Conservation (phyloP, 2,888 invertebrate species). For the Congeria kusceri region DNA sequence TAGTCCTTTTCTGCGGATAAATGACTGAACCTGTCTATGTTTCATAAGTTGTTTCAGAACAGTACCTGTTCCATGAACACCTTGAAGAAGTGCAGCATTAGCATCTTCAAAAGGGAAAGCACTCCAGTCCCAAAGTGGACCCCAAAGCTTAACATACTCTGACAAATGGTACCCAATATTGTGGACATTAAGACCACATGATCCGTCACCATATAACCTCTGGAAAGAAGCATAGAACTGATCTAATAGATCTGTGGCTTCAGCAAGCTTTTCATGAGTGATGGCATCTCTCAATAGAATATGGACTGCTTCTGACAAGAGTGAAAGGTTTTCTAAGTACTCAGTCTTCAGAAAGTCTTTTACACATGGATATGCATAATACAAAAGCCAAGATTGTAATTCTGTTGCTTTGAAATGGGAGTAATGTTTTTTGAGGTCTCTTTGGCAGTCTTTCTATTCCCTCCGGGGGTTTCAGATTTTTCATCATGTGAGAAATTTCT, state of each 20-base stretch:
- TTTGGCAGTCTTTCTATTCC: constrained; percentile 27
- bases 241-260: constrained; percentile 32
- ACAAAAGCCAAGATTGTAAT: constrained; percentile 22
- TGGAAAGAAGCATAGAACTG: constrained; percentile 40
- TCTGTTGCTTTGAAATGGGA: constrained; percentile 19
- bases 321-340: constrained; percentile 18
- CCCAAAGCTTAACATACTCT: constrained; percentile 31
- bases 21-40: neutral
- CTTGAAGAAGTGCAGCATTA: constrained; percentile 21
- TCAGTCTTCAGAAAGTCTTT: constrained; percentile 13
- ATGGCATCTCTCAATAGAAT: constrained; percentile 26
- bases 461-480: constrained; percentile 27
- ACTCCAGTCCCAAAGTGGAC: constrained; percentile 32
- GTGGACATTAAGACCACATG: constrained; percentile 57
- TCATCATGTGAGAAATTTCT: too few relatives aligned
- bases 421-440: constrained; percentile 21
- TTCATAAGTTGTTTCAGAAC: constrained; percentile 17
- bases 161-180: constrained; percentile 38
- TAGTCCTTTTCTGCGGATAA: neutral
- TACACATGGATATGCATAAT: constrained; percentile 33
- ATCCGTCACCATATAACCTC: constrained; percentile 35
- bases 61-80: constrained; percentile 45
- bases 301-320: constrained; percentile 21
- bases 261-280: neutral
- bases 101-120: constrained; percentile 32